These are phyloP conservation scores for Thunnus albacares DNA, from an alignment of 2,797 vertebrate species.

Conservation along the genomic window DNA sequence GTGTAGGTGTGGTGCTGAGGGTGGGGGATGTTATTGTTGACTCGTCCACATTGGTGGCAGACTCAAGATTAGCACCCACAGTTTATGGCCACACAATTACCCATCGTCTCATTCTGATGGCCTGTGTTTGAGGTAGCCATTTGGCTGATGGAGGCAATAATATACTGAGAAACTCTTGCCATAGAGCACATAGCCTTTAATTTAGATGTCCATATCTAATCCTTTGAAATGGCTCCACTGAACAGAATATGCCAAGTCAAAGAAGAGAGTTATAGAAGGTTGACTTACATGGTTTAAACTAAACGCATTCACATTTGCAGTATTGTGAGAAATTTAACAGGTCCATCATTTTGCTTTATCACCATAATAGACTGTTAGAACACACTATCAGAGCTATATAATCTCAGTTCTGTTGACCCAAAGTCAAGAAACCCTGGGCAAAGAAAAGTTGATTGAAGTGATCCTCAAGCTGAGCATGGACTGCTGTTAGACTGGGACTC, in stretches of 20 bases:
- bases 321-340: background rate
- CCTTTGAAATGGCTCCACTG: constrained; percentile 9
- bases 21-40: constrained; percentile 18
- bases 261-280: no score
- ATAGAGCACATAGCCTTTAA: constrained; percentile 15
- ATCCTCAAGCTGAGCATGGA: no score
- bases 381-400: background rate
- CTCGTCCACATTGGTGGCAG: constrained; percentile 26
- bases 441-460: background rate
- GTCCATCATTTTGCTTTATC: background rate
- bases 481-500: no score
- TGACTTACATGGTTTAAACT: no score
- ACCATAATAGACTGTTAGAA: background rate
- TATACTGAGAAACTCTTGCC: constrained; percentile 11
- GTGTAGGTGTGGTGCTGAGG: constrained; percentile 60
- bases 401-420: background rate
- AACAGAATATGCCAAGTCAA: background rate
- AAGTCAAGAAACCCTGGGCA: background rate
- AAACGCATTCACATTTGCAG: background rate
- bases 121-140: constrained; percentile 57
- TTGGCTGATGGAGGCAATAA: constrained; percentile 59
- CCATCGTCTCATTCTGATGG: constrained; percentile 47
- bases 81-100: constrained; percentile 69
- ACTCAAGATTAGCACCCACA: constrained; percentile 50
- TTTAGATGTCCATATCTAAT: constrained; percentile 15